A percentile compares a stretch with the other conserved stretches of the same genome.
phyloP scores from a whole-genome alignment of 2,888 invertebrate genomes.

The Coenonympha glycerion region DNA sequence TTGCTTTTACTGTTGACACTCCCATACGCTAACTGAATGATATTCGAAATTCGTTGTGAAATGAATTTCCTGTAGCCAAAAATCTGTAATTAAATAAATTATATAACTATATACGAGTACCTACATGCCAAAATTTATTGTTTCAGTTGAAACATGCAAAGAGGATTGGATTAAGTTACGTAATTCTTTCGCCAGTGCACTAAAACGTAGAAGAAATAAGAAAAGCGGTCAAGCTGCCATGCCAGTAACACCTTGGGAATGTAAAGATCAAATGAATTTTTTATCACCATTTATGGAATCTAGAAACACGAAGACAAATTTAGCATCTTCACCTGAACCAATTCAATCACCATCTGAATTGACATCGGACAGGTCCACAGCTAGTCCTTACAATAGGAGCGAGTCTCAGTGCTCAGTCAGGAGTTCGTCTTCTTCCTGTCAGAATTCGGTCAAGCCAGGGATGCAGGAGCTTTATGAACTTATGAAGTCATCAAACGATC shows the following conservation, averaged over 20 bases:
- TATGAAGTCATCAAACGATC: conserved; percentile 29
- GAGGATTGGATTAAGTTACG: background rate
- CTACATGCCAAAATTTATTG: background rate
- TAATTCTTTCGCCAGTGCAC: background rate
- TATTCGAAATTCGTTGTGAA: too few relatives aligned
- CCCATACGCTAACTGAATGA: background rate
- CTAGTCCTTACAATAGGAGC: background rate
- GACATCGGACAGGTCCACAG: background rate
- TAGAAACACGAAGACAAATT: background rate
- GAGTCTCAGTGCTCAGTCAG: background rate
- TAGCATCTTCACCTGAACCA: background rate
- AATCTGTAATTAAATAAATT: background rate
- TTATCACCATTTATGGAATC: background rate
- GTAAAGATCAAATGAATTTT: background rate
- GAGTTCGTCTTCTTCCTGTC: background rate
- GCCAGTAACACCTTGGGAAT: background rate
- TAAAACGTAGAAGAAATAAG: background rate
- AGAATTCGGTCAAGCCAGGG: background rate
- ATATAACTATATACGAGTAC: background rate
- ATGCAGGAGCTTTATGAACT: conserved; percentile 21
- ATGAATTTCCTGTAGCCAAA: too few relatives aligned
- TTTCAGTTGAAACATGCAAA: background rate
- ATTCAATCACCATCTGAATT: background rate
- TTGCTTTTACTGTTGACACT: background rate
- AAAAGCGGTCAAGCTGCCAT: too few relatives aligned